Percentiles rank a stretch among this genome's conserved stretches.
Evolutionary conservation across 2,113 vertebrate species (phyloP).

Genomic region (Coptodon bakossiorum): DNA sequence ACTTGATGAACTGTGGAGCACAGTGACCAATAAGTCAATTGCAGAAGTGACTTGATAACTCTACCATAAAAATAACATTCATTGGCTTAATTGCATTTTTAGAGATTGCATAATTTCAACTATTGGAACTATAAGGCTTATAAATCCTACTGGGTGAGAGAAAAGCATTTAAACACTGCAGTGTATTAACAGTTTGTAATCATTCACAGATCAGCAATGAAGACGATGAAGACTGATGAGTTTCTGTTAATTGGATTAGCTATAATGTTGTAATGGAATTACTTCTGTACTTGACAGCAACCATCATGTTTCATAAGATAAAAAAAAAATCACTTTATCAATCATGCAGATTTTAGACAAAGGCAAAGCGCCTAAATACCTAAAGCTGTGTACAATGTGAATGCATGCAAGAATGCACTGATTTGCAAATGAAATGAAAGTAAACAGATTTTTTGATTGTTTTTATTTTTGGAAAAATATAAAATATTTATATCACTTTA

Average conservation of each 20-base stretch:
- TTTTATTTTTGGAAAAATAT: neutral
- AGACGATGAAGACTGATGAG: slow-evolving; percentile 54
- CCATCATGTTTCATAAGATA: neutral
- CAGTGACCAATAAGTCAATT: slow-evolving; percentile 39
- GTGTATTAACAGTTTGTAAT: slow-evolving; percentile 16
- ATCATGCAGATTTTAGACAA: neutral
- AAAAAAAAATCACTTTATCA: neutral
- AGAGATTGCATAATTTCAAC: slow-evolving; percentile 32
- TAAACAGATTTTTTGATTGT: neutral
- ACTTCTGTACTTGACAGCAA: neutral
- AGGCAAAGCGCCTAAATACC: neutral
- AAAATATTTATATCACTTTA: neutral
- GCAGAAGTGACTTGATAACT: slow-evolving; percentile 29
- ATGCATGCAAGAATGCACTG: neutral
- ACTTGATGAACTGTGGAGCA: neutral
- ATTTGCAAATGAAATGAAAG: neutral
- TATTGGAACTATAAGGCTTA: slow-evolving; percentile 13
- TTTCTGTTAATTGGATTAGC: slow-evolving; percentile 44
- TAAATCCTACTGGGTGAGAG: slow-evolving; percentile 16
- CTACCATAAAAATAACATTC: slow-evolving; percentile 35
- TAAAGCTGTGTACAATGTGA: neutral
- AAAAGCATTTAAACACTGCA: neutral
- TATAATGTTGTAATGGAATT: slow-evolving; percentile 44
- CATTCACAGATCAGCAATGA: slow-evolving; percentile 52
- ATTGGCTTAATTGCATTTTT: slow-evolving; percentile 44